These are phyloP conservation scores for Meandrusa payeni DNA, from an alignment of 2,888 invertebrate genomes.

Conservation along the genomic window DNA sequence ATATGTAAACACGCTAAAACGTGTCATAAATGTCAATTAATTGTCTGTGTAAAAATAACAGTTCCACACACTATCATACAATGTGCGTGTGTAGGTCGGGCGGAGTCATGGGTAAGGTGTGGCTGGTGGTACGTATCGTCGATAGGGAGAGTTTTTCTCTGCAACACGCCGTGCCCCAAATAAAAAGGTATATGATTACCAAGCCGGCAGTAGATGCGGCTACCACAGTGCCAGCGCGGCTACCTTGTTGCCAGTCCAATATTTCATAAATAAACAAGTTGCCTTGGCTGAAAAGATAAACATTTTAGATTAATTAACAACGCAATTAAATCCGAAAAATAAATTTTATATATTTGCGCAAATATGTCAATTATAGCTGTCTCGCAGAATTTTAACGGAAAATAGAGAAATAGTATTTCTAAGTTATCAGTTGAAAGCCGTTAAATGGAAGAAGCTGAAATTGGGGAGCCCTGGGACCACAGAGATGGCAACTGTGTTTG, in stretches of 20 bases:
- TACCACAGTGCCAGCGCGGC: slow-evolving; percentile 74
- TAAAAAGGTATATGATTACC: slow-evolving; percentile 43
- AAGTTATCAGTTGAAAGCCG: too few species aligned
- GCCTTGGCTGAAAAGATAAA: slow-evolving; percentile 79
- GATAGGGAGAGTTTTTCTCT: slow-evolving; percentile 49
- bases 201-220: slow-evolving; percentile 44
- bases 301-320: too few species aligned
- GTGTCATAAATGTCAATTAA: too few species aligned
- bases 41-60: slow-evolving; percentile 3
- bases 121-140: slow-evolving; percentile 49
- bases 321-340: too few species aligned
- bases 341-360: too few species aligned
- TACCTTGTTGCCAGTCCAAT: slow-evolving; percentile 87
- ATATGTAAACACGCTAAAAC: too few species aligned
- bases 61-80: slow-evolving; percentile 28
- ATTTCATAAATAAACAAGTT: slow-evolving; percentile 87
- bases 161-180: slow-evolving; percentile 49
- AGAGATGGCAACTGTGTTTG: too few species aligned
- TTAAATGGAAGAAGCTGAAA: too few species aligned
- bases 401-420: too few species aligned
- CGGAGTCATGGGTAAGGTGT: slow-evolving; percentile 46
- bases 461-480: too few species aligned
- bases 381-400: too few species aligned
- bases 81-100: slow-evolving; percentile 41
- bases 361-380: too few species aligned